A percentile compares a stretch with the other conserved stretches of the same genome.
phyloP scores from a whole-genome alignment of 2,888 invertebrate species.

The Sinohyriopsis cumingii region DNA sequence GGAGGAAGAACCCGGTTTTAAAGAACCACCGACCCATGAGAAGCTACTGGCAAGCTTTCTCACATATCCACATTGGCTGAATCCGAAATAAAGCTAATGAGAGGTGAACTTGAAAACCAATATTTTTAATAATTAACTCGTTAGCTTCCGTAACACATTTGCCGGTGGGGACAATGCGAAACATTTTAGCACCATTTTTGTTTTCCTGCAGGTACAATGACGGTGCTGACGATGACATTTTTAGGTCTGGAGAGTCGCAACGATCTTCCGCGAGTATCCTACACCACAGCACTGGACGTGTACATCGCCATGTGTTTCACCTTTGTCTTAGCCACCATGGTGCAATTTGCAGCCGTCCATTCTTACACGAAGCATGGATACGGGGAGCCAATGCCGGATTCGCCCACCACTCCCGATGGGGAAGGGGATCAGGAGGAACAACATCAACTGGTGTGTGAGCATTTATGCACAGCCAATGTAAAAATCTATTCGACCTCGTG shows the following conservation, averaged over 20 bases:
- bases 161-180: too few relatives aligned
- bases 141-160: too few relatives aligned
- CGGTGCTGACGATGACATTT: conserved; percentile 92
- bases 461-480: too few relatives aligned
- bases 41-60: too few relatives aligned
- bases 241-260: conserved; percentile 66
- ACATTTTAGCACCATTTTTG: too few relatives aligned
- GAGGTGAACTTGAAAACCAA: too few relatives aligned
- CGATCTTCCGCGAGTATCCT: conserved; percentile 68
- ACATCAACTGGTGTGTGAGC: conserved; percentile 19
- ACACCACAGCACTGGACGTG: conserved; percentile 70
- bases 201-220: conserved; percentile 82
- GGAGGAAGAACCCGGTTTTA: too few relatives aligned
- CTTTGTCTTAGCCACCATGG: conserved; percentile 65
- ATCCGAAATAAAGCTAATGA: too few relatives aligned
- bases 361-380: conserved; percentile 69
- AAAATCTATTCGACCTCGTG: too few relatives aligned
- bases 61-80: too few relatives aligned
- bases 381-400: conserved; percentile 50
- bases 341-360: conserved; percentile 70
- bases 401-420: conserved; percentile 20
- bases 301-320: conserved; percentile 69
- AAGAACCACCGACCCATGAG: too few relatives aligned
- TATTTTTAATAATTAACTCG: too few relatives aligned
- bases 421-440: conserved; percentile 41